Evolutionary conservation across 2,113 vertebrate genomes (phyloP).

Genomic region (Nyctereutes procyonoides): DNA sequence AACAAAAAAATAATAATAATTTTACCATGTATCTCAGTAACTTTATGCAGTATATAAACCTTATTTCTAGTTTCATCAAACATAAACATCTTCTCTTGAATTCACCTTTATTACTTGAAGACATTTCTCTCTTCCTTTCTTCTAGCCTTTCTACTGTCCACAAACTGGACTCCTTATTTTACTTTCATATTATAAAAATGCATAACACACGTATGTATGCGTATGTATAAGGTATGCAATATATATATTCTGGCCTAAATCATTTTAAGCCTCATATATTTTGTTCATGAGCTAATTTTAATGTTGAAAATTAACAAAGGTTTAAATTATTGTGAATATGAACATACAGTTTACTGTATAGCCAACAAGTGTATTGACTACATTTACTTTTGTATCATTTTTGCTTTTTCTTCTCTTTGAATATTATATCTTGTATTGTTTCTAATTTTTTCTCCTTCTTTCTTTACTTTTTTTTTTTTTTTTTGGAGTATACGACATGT

Average conservation of each 20-base stretch:
- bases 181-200: not conserved
- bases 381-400: not conserved
- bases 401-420: not conserved
- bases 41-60: not conserved
- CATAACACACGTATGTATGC: not conserved
- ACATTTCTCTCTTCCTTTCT: not conserved
- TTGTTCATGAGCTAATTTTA: not conserved
- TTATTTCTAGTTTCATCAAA: not conserved
- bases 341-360: not conserved
- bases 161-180: not conserved
- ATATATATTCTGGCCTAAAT: not conserved
- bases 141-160: not conserved
- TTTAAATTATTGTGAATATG: not conserved
- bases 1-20: not conserved
- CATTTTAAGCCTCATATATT: not conserved
- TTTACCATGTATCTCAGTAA: not conserved
- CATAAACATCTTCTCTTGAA: not conserved
- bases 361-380: not conserved
- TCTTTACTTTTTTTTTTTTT: not conserved
- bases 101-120: not conserved
- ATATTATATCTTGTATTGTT: not conserved
- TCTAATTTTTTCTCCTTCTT: not conserved
- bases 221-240: not conserved
- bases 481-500: not conserved
- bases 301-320: not conserved